Conservation (phyloP, 1,140 invertebrate species). For the Monochamus saltuarius region DNA sequence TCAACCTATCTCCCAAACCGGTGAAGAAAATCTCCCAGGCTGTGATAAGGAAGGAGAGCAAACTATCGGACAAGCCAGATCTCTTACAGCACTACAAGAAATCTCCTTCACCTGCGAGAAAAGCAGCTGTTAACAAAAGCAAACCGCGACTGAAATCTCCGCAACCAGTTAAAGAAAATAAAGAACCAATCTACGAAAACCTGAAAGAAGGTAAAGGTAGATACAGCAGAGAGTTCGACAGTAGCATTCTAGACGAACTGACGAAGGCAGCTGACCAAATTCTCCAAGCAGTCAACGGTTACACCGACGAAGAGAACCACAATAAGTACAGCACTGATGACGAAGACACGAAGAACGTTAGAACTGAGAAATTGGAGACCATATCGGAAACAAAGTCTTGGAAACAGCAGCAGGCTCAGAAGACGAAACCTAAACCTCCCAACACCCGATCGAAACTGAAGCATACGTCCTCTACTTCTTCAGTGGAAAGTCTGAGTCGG, state of each 20-base stretch:
- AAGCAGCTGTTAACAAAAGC: too few species aligned
- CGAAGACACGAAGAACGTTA: conserved; percentile 29
- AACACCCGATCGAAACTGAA: conserved; percentile 33
- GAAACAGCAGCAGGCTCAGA: conserved; percentile 40
- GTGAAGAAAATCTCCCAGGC: conserved; percentile 25
- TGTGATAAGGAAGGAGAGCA: conserved; percentile 36
- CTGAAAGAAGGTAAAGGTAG: conserved; percentile 26
- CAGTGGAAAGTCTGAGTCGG: conserved; percentile 50
- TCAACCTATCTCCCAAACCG: conserved; percentile 35
- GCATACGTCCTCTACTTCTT: conserved; percentile 51
- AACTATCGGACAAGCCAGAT: conserved; percentile 42
- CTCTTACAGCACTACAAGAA: conserved; percentile 38
- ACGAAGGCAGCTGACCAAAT: conserved; percentile 58
- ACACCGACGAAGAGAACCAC: conserved; percentile 53
- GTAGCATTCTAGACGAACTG: conserved; percentile 55
- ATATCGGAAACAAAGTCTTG: conserved; percentile 53
- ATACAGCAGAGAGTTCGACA: conserved; percentile 41
- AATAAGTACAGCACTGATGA: conserved; percentile 44
- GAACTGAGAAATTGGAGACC: conserved; percentile 45
- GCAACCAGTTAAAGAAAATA: too few species aligned
- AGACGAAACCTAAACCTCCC: conserved; percentile 16
- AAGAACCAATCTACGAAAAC: conserved; percentile 47
- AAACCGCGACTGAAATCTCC: background rate
- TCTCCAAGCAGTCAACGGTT: conserved; percentile 56
- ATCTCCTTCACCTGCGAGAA: conserved; percentile 1